Conservation (phyloP, 2,113 vertebrate species). For the Alaudala cheleensis region DNA sequence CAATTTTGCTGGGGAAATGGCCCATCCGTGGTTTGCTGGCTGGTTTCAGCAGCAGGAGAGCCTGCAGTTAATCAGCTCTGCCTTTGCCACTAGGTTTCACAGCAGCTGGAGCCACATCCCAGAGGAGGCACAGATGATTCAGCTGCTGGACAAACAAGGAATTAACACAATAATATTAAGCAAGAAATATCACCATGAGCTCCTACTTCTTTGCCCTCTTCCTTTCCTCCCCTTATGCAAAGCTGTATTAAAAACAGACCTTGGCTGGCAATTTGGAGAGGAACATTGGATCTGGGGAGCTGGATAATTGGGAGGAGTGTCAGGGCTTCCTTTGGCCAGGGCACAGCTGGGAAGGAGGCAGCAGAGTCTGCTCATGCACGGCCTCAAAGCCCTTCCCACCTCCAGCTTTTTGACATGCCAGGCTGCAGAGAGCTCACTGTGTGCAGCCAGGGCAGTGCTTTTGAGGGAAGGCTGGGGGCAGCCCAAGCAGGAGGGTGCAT, state of each 20-base stretch:
- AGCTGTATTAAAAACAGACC: neutral
- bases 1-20: neutral
- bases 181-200: conserved; percentile 29
- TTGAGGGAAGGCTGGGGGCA: neutral
- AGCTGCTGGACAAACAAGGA: conserved; percentile 37
- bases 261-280: neutral
- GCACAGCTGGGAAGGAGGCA: neutral
- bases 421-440: neutral
- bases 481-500: neutral
- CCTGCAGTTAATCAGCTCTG: conserved; percentile 23
- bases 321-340: neutral
- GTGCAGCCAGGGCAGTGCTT: neutral
- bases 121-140: neutral
- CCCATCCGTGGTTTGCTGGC: neutral
- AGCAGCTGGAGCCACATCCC: conserved; percentile 35
- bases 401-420: neutral
- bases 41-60: neutral
- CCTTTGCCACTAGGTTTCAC: neutral
- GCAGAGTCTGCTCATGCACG: fast-evolving
- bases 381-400: neutral
- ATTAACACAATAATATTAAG: conserved; percentile 27
- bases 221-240: neutral
- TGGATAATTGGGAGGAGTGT: fast-evolving
- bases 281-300: neutral
- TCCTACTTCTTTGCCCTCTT: conserved; percentile 29